phyloP scores from a whole-genome alignment of 2,888 invertebrate species.

The Phortica okadai region DNA sequence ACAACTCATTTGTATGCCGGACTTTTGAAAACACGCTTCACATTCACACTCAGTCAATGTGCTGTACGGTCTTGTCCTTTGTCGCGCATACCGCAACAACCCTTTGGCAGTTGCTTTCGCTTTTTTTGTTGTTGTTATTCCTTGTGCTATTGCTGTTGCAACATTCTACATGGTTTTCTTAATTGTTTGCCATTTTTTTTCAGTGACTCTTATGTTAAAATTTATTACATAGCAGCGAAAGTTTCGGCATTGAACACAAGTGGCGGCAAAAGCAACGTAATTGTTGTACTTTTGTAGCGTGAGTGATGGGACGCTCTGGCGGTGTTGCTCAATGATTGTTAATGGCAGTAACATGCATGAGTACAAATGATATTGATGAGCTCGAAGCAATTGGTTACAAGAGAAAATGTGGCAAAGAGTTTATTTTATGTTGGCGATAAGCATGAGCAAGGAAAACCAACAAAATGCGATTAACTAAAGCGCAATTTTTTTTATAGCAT shows the following conservation, averaged over 20 bases:
- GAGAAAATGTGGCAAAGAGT: not conserved
- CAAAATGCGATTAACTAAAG: too few species aligned
- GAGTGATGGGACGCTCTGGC: not conserved
- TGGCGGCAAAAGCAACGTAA: not conserved
- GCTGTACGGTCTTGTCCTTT: not conserved
- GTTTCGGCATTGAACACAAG: not conserved
- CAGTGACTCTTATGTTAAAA: not conserved
- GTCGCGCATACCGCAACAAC: not conserved
- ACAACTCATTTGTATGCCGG: not conserved
- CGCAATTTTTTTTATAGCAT: too few species aligned
- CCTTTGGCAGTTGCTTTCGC: not conserved
- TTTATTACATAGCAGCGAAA: not conserved
- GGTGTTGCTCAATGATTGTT: not conserved
- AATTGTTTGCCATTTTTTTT: constrained; percentile 12
- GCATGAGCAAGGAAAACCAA: too few species aligned
- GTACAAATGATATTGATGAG: not conserved
- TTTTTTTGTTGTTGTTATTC: not conserved
- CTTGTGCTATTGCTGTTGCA: not conserved
- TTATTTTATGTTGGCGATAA: not conserved
- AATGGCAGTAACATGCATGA: not conserved
- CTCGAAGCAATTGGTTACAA: not conserved
- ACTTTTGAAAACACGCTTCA: not conserved
- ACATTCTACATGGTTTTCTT: constrained; percentile 15
- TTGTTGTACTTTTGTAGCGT: not conserved
- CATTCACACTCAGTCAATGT: not conserved